Evolutionary conservation across 2,797 vertebrate genomes (phyloP).

Genomic region (Pangasius macronema): DNA sequence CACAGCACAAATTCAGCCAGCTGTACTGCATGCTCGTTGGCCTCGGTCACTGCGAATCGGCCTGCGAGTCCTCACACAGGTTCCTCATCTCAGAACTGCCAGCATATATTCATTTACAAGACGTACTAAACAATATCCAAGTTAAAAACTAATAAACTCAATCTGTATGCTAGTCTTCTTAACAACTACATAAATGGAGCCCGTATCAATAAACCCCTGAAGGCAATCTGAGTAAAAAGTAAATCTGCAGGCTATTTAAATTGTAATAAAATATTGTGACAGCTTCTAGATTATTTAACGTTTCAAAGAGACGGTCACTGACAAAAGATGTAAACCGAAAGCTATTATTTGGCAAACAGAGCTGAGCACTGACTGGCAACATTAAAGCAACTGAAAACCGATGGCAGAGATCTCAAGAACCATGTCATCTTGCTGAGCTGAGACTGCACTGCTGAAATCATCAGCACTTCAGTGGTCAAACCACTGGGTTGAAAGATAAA

Average conservation of each 20-base stretch:
- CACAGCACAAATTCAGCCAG: slow-evolving; percentile 58
- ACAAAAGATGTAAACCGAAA: slow-evolving; percentile 45
- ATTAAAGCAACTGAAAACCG: slow-evolving; percentile 46
- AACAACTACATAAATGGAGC: background rate
- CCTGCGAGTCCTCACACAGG: slow-evolving; percentile 31
- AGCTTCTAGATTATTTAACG: slow-evolving; percentile 2
- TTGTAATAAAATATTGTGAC: slow-evolving; percentile 14
- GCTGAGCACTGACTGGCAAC: slow-evolving; percentile 38
- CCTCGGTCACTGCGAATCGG: slow-evolving; percentile 9
- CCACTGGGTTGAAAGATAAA: slow-evolving; percentile 15
- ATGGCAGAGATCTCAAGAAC: slow-evolving; percentile 19
- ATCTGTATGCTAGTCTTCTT: background rate
- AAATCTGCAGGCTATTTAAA: background rate
- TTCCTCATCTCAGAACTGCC: slow-evolving; percentile 26
- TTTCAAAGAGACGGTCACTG: slow-evolving; percentile 26
- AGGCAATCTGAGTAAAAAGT: background rate
- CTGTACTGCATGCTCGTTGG: slow-evolving; percentile 52
- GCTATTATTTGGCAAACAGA: slow-evolving; percentile 44
- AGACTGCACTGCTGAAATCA: slow-evolving; percentile 31
- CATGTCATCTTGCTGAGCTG: slow-evolving; percentile 36
- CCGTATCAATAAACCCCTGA: background rate
- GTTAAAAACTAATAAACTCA: background rate
- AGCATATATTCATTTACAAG: background rate
- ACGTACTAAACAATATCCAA: background rate
- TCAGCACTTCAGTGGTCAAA: slow-evolving; percentile 5